Percentiles rank a stretch among this genome's conserved stretches.
Evolutionary conservation across 2,888 invertebrate species (phyloP).

Genomic region (Sympetrum striolatum): DNA sequence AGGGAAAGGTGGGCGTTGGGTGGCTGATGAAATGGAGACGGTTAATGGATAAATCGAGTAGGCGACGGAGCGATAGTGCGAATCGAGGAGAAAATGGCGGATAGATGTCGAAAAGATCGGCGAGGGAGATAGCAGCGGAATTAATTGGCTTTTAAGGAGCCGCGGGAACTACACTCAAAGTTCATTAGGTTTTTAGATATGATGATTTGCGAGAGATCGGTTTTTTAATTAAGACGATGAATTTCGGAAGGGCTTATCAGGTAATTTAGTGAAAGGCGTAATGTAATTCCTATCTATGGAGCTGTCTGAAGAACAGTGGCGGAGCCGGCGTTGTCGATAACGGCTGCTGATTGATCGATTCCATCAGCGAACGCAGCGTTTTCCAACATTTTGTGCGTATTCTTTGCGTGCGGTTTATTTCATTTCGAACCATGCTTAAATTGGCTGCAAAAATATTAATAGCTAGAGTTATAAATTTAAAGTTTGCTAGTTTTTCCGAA

Average conservation of each 20-base stretch:
- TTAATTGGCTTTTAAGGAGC: background rate
- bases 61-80: background rate
- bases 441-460: too few species aligned
- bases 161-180: background rate
- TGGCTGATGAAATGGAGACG: background rate
- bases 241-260: too few species aligned
- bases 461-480: too few species aligned
- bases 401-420: too few species aligned
- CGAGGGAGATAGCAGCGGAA: background rate
- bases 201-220: background rate
- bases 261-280: too few species aligned
- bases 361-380: too few species aligned
- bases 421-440: too few species aligned
- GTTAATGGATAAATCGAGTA: conserved; percentile 41
- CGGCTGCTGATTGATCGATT: too few species aligned
- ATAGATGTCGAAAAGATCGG: background rate
- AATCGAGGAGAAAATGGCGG: background rate
- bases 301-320: too few species aligned
- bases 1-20: background rate
- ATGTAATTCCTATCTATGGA: too few species aligned
- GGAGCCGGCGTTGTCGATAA: too few species aligned
- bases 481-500: background rate
- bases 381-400: too few species aligned
- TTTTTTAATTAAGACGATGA: background rate
- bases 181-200: background rate